Conservation (phyloP, 2,888 invertebrate species). For the Drosophila tripunctata region DNA sequence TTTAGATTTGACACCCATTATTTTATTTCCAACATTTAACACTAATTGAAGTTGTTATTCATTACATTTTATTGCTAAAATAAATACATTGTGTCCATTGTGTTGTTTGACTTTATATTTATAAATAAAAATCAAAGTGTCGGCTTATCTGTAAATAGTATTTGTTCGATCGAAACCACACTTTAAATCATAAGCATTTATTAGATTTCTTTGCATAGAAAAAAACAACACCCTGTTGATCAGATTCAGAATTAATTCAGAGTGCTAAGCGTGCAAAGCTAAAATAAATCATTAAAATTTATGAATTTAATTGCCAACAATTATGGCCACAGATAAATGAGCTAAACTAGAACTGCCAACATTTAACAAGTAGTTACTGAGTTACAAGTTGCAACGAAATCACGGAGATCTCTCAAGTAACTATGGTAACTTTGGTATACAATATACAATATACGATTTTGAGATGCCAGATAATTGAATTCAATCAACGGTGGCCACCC, state of each 20-base stretch:
- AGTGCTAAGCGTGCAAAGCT: conserved; percentile 55
- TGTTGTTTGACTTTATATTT: background rate
- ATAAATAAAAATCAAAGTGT: background rate
- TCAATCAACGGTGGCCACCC: conserved; percentile 75
- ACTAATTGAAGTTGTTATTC: background rate
- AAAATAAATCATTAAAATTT: conserved; percentile 80
- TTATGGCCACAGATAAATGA: conserved; percentile 67
- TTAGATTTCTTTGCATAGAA: background rate
- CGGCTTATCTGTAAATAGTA: background rate
- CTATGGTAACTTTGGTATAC: conserved; percentile 21
- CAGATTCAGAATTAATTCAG: conserved; percentile 53
- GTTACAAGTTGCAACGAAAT: conserved; percentile 6
- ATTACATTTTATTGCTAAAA: background rate
- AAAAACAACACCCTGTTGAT: conserved; percentile 54
- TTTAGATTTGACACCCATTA: too few species aligned
- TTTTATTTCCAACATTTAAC: background rate
- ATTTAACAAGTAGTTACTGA: conserved; percentile 27
- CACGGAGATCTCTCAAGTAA: conserved; percentile 11
- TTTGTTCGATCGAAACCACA: background rate
- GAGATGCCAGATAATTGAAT: conserved; percentile 56
- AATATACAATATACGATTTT: conserved; percentile 19
- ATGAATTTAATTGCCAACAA: conserved; percentile 77
- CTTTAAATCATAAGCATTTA: conserved; percentile 7
- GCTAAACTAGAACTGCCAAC: conserved; percentile 36
- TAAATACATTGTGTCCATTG: background rate